Percentiles rank a stretch among this genome's conserved stretches.
These are phyloP conservation scores for Chrysoperla carnea DNA, from an alignment of 1,140 invertebrate genomes.

Conservation along the genomic window DNA sequence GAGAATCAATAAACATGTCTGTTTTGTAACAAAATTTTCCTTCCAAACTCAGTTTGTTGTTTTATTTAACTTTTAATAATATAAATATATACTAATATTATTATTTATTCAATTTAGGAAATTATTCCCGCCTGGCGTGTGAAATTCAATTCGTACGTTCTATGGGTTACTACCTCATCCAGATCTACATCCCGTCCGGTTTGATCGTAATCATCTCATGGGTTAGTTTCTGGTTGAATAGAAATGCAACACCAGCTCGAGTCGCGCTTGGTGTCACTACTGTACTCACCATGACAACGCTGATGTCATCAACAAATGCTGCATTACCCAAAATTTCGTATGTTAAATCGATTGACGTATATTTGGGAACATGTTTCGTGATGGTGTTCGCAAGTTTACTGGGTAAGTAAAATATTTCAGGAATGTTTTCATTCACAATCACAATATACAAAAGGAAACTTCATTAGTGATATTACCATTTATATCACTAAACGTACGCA, in stretches of 20 bases:
- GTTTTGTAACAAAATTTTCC: too few species aligned
- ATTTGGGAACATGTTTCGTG: slow-evolving; percentile 94
- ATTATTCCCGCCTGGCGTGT: slow-evolving; percentile 93
- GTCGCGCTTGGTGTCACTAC: slow-evolving; percentile 93
- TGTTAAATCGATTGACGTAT: slow-evolving; percentile 97
- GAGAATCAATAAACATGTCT: too few species aligned
- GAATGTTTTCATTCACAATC: too few species aligned
- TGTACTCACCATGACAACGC: slow-evolving; percentile 95
- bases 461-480: not conserved
- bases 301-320: slow-evolving; percentile 96
- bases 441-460: not conserved
- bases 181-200: slow-evolving; percentile 97
- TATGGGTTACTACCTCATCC: slow-evolving; percentile 98
- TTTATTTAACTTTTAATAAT: too few species aligned
- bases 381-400: slow-evolving; percentile 91
- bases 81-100: too few species aligned
- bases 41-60: too few species aligned
- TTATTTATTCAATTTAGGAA: slow-evolving; percentile 44
- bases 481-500: too few species aligned
- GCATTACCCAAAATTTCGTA: slow-evolving; percentile 96
- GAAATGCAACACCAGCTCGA: slow-evolving; percentile 90
- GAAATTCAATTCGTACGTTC: slow-evolving; percentile 95
- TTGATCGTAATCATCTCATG: slow-evolving; percentile 98
- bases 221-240: slow-evolving; percentile 76
- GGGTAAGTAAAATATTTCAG: slow-evolving; percentile 40